Base-by-base conservation (phyloP, 2,113 vertebrate species). In the Marmota flaviventris region DNA sequence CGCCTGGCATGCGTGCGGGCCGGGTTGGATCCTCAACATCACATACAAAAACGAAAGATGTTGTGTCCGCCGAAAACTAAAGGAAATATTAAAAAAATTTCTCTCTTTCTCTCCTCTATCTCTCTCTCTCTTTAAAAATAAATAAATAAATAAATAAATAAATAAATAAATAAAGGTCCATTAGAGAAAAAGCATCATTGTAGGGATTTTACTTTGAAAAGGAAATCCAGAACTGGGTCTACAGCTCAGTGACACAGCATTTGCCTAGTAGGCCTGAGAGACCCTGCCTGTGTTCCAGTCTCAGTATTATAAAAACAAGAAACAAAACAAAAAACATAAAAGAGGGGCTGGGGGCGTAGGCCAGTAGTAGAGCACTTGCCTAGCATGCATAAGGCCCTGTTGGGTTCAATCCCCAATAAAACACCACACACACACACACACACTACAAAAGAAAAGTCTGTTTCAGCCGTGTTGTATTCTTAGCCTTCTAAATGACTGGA, bases 401-500 rank as follows among this genome's bases (percentile, higher is more conserved):
- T 70, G 67, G 34, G 32, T 70, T n/a, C 34, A 70, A 70, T 70
- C 67, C 13, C 67, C 67, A 34, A 6, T 16, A 5, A 32, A 27
- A 67, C 63, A 67, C 51, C 13, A 14, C 29, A 14, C 65, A 67
- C 29, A 67, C 61, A 63, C 61, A 14, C n/a, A 61, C 24, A 82
- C 25, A 37, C 14, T 11, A 17, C 56, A 63, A 63, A 61, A 82
- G 58, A 42, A 45, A 37, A 85, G 29, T 61, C 34, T 83, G 22
- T 51, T 53, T 88, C 83, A 53, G 37, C 22, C 11, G 20, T 39
- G 13, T 76, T 58, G 13, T 91, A 45, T 56, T 75, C 51, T 32
- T 51, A 79, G 63, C 32, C 79, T 89, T 82, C 77, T 85, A 53
- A 91, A 69, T 89, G 67, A 87, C 69, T 45, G 61, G 17, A 8